Conservation (phyloP, 2,113 vertebrate species). For the Grammomys surdaster region DNA sequence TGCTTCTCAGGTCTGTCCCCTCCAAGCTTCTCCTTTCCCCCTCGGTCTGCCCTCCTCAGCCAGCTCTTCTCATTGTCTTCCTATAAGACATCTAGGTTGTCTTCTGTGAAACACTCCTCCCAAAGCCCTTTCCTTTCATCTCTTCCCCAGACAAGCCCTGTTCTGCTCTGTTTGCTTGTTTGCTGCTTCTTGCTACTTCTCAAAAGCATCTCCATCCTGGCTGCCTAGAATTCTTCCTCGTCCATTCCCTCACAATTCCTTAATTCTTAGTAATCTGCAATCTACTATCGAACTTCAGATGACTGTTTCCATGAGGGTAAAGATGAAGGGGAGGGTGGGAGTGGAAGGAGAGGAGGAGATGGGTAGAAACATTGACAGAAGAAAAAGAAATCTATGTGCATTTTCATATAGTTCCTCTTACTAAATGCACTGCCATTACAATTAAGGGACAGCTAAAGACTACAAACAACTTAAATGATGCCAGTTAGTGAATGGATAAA, state of each 20-base stretch:
- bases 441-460: not conserved
- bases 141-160: not conserved
- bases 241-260: not conserved
- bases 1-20: not conserved
- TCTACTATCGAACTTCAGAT: constrained; percentile 7
- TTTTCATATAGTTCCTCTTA: constrained; percentile 3
- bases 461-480: not conserved
- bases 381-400: constrained; percentile 3
- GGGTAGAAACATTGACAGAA: not conserved
- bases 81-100: not conserved
- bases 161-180: not conserved
- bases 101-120: constrained; percentile 1
- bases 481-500: not conserved
- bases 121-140: not conserved
- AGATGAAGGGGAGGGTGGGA: not conserved
- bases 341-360: not conserved
- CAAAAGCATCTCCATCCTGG: not conserved
- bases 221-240: not conserved
- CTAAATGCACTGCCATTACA: not conserved
- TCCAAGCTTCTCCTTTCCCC: not conserved
- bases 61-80: not conserved
- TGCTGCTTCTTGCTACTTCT: not conserved
- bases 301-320: not conserved
- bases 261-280: constrained; percentile 30
- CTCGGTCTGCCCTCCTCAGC: not conserved